phyloP scores from a whole-genome alignment of 2,888 invertebrate genomes.

The Melieria picta region DNA sequence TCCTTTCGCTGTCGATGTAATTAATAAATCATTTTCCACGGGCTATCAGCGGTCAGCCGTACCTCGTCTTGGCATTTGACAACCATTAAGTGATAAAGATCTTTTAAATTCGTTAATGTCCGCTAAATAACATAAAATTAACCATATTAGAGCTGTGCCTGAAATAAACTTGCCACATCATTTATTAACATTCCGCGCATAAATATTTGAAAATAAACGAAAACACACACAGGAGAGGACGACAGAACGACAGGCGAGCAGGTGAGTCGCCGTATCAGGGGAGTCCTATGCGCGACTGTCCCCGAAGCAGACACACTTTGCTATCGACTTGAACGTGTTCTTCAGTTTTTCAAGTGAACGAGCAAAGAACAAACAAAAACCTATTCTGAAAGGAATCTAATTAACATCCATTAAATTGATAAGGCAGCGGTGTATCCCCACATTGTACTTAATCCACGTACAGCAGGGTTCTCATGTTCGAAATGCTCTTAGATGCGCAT shows the following conservation, averaged over 20 bases:
- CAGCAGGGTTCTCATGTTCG: neutral
- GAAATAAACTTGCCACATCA: conserved; percentile 31
- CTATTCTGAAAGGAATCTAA: conserved; percentile 34
- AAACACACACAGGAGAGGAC: too few relatives aligned
- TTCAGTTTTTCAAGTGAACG: neutral
- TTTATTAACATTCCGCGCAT: conserved; percentile 14
- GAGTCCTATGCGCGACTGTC: neutral
- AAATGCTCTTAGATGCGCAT: neutral
- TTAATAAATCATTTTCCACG: too few relatives aligned
- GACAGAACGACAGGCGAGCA: neutral
- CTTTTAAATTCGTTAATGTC: conserved; percentile 33
- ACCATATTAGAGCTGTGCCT: conserved; percentile 19
- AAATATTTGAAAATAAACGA: too few relatives aligned
- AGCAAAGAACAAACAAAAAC: neutral
- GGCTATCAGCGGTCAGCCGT: too few relatives aligned
- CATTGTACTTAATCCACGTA: neutral
- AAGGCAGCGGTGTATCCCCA: conserved; percentile 40
- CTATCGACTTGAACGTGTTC: neutral
- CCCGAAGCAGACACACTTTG: neutral
- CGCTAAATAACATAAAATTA: conserved; percentile 21
- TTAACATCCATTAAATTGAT: conserved; percentile 51
- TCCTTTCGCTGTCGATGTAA: too few relatives aligned
- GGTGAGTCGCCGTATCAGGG: neutral
- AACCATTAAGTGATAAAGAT: conserved; percentile 46
- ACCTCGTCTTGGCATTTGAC: conserved; percentile 29